A percentile compares a stretch with the other conserved stretches of the same genome.
Conservation (phyloP, 35 echinoderm and acorn worm species). For the Eucidaris tribuloides region DNA sequence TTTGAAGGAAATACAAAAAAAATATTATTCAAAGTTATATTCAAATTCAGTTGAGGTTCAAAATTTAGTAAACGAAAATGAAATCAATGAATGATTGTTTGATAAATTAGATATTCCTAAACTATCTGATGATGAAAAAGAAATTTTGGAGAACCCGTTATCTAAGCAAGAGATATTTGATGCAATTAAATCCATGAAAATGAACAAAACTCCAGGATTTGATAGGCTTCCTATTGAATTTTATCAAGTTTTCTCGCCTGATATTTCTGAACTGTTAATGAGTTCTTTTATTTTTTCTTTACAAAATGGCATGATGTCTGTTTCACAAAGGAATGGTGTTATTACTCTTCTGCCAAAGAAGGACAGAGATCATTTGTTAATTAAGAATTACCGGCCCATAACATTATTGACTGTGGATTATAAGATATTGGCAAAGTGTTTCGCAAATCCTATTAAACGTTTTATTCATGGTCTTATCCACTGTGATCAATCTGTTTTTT, state of each 20-base stretch:
- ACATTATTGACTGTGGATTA: neutral
- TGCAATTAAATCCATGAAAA: neutral
- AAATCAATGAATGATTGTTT: neutral
- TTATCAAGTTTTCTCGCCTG: neutral
- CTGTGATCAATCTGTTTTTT: neutral
- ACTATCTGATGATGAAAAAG: neutral
- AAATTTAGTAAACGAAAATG: neutral
- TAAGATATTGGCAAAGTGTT: neutral
- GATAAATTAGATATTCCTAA: constrained; percentile 3
- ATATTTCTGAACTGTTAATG: neutral
- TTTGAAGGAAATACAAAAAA: neutral
- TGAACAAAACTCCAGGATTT: too few species aligned
- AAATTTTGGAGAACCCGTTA: neutral
- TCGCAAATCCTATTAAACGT: neutral
- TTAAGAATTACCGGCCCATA: neutral
- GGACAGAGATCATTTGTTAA: neutral
- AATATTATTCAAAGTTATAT: neutral
- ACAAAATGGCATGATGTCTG: neutral
- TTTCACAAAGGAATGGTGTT: too few species aligned
- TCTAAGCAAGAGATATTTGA: neutral
- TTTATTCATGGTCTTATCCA: neutral
- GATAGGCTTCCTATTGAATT: constrained; percentile 16
- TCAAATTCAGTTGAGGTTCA: neutral
- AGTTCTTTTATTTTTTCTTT: neutral
- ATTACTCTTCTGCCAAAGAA: neutral